phyloP scores from a whole-genome alignment of 37 sponge, comb jelly and placozoan species.

The Tethya wilhelma region DNA sequence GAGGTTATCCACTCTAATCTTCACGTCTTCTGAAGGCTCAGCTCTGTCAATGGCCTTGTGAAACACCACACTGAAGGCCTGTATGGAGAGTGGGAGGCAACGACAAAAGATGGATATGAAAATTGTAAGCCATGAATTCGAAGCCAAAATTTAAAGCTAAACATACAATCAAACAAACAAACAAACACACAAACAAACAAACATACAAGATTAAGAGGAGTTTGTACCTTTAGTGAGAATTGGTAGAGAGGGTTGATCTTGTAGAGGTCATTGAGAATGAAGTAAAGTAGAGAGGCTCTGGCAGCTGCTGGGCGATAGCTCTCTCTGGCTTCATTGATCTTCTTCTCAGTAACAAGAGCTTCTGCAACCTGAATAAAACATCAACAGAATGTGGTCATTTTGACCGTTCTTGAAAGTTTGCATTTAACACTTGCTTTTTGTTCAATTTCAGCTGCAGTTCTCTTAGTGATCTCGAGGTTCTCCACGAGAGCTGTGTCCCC shows the following conservation, averaged over 20 bases:
- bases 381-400: not conserved
- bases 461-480: constrained; percentile 96
- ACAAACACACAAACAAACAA: not conserved
- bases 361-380: constrained; percentile 66
- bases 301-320: constrained; percentile 94
- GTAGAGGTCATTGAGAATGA: constrained; percentile 97
- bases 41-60: constrained; percentile 96
- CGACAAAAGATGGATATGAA: not conserved
- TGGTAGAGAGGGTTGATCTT: constrained; percentile 99
- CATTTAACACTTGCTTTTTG: constrained; percentile 49
- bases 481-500: constrained; percentile 97
- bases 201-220: not conserved
- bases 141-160: not conserved
- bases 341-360: constrained; percentile 93
- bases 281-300: constrained; percentile 96
- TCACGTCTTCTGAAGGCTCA: constrained; percentile 82
- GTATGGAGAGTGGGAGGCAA: not conserved
- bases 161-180: not conserved
- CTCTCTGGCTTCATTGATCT: constrained; percentile 98
- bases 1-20: constrained; percentile 86
- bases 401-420: not conserved
- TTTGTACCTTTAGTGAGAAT: constrained; percentile 92
- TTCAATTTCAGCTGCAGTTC: constrained; percentile 94
- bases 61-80: constrained; percentile 98
- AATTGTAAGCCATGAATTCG: not conserved